Conservation (phyloP, 2,888 invertebrate species). For the Lasioglossum morio region DNA sequence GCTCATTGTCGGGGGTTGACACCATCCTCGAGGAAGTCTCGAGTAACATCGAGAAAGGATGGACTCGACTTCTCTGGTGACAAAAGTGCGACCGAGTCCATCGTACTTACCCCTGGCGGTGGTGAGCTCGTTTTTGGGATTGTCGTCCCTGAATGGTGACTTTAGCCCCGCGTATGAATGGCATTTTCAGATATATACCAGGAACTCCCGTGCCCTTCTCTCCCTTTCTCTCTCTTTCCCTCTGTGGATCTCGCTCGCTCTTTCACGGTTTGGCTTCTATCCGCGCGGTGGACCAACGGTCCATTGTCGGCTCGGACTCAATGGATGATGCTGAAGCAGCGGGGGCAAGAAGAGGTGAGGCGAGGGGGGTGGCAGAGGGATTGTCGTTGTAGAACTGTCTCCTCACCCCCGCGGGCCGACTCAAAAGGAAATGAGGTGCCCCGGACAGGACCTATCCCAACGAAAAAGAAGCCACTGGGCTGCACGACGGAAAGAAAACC, state of each 20-base stretch:
- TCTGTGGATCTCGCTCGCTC: conserved; percentile 36
- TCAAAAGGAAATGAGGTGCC: conserved; percentile 75
- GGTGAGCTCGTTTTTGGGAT: conserved; percentile 64
- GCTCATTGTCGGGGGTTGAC: conserved; percentile 21
- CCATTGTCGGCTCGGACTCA: conserved; percentile 73
- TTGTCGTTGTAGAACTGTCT: conserved; percentile 67
- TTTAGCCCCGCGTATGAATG: conserved; percentile 70
- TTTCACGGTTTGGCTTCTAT: conserved; percentile 63
- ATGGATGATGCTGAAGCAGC: conserved; percentile 67
- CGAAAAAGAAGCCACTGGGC: conserved; percentile 70
- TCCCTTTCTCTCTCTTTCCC: conserved; percentile 19
- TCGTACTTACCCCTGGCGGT: conserved; percentile 50
- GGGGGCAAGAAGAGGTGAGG: conserved; percentile 34
- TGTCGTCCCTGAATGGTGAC: conserved; percentile 72
- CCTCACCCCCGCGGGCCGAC: conserved; percentile 51
- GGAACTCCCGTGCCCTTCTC: conserved; percentile 20
- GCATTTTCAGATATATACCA: conserved; percentile 68
- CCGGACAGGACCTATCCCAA: conserved; percentile 74
- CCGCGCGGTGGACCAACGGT: conserved; percentile 69
- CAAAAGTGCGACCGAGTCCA: conserved; percentile 58
- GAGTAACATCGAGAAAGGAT: conserved; percentile 34
- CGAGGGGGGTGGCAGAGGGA: conserved; percentile 35
- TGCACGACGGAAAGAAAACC: conserved; percentile 61
- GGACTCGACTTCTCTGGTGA: conserved; percentile 45
- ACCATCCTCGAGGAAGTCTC: conserved; percentile 25